Conservation (phyloP, 2,797 vertebrate genomes). For the Philypnodon macrostomus region DNA sequence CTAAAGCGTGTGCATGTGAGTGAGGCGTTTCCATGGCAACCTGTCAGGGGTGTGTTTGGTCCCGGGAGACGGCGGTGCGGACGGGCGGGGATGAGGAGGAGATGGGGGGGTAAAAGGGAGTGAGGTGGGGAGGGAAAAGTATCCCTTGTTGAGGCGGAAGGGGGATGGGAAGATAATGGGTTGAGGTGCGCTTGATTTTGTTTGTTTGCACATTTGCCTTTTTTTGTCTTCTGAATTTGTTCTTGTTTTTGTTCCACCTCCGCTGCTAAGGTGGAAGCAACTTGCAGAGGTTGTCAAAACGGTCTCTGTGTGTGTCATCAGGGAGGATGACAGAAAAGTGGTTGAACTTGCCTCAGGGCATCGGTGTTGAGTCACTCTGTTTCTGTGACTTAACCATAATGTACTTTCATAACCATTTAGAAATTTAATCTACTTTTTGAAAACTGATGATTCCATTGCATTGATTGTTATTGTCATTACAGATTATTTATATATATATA, state of each 20-base stretch:
- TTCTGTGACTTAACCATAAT: not conserved
- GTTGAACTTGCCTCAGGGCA: conserved; percentile 5
- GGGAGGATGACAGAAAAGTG: conserved; percentile 1
- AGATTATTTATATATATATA: too few relatives aligned
- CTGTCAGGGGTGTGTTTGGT: conserved; percentile 75
- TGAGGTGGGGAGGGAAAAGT: conserved; percentile 42
- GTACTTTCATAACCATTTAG: not conserved
- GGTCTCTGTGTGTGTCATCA: conserved; percentile 1
- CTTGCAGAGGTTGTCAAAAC: conserved; percentile 3
- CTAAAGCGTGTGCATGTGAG: conserved; percentile 40
- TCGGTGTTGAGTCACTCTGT: not conserved
- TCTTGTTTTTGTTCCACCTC: conserved; percentile 4
- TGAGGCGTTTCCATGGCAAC: conserved; percentile 73
- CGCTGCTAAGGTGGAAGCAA: conserved; percentile 23
- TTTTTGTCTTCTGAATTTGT: not conserved
- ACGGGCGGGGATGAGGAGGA: conserved; percentile 53
- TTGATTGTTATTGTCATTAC: too few relatives aligned
- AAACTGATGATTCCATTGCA: too few relatives aligned
- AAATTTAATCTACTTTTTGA: too few relatives aligned
- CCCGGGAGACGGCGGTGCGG: conserved; percentile 57
- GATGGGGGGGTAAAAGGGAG: conserved; percentile 43
- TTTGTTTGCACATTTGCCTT: conserved; percentile 28
- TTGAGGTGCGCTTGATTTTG: conserved; percentile 27
- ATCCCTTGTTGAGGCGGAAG: conserved; percentile 1
- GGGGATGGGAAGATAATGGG: conserved; percentile 18